A percentile compares a stretch with the other conserved stretches of the same genome.
Conservation (phyloP, 2,888 invertebrate species). For the Erpobdella octoculata region DNA sequence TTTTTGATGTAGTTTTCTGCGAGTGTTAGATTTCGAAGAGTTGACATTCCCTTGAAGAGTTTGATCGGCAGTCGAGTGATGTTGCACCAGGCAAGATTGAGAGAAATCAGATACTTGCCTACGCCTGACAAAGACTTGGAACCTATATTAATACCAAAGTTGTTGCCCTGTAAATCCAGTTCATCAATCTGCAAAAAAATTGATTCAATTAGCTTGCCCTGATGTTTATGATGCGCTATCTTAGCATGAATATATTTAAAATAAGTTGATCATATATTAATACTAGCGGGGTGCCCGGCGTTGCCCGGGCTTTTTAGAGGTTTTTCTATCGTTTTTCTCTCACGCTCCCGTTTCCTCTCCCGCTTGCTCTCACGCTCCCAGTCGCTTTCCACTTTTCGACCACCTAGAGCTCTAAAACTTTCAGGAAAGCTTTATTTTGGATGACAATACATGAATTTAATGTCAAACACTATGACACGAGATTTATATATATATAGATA, state of each 20-base stretch:
- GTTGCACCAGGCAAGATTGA: constrained; percentile 38
- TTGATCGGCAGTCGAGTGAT: constrained; percentile 32
- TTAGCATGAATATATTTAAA: not conserved
- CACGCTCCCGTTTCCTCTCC: too few species aligned
- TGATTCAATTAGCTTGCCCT: not conserved
- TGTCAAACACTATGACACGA: too few species aligned
- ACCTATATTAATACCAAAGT: constrained; percentile 30
- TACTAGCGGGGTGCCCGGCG: too few species aligned
- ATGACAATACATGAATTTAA: too few species aligned
- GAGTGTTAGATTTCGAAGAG: constrained; percentile 34
- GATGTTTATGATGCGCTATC: not conserved
- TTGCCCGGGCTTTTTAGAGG: not conserved
- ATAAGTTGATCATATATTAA: too few species aligned
- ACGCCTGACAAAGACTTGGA: constrained; percentile 32
- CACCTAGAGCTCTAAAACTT: too few species aligned
- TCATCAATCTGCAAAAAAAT: constrained; percentile 23
- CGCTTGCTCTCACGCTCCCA: too few species aligned
- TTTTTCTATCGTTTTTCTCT: not conserved
- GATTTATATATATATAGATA: too few species aligned
- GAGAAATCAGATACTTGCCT: constrained; percentile 25
- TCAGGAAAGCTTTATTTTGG: too few species aligned
- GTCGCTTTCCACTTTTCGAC: too few species aligned
- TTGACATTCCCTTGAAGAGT: constrained; percentile 34
- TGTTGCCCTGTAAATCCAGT: constrained; percentile 37
- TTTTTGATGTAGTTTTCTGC: constrained; percentile 34